These are phyloP conservation scores for Ethmia dodecea DNA, from an alignment of 2,888 invertebrate species.

Conservation along the genomic window DNA sequence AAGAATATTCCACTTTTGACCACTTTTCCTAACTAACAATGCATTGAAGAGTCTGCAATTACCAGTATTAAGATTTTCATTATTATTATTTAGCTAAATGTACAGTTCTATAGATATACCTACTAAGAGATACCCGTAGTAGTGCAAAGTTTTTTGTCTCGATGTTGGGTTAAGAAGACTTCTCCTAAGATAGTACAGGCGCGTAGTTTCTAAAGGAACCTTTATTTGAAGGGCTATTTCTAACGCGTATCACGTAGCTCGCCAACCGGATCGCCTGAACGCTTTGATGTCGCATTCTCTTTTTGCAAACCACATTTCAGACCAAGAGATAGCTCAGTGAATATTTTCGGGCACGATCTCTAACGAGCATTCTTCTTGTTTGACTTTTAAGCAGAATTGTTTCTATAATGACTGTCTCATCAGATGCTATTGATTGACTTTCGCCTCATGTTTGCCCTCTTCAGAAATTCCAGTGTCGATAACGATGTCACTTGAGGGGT, in stretches of 20 bases:
- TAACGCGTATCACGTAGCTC: constrained; percentile 66
- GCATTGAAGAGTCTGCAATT: too few relatives aligned
- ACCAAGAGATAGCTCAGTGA: constrained; percentile 42
- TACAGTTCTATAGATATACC: too few relatives aligned
- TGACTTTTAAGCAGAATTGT: constrained; percentile 26
- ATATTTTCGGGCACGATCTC: constrained; percentile 67
- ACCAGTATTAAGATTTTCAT: too few relatives aligned
- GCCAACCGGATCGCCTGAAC: constrained; percentile 55
- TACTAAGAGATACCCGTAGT: too few relatives aligned
- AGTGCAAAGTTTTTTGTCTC: too few relatives aligned
- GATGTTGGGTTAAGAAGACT: too few relatives aligned
- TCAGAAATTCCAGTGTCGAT: constrained; percentile 35
- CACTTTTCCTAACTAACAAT: too few relatives aligned
- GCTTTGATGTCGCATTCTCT: constrained; percentile 74
- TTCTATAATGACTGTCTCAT: constrained; percentile 1
- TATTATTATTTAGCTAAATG: too few relatives aligned
- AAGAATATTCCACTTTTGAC: too few relatives aligned
- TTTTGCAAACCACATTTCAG: constrained; percentile 72
- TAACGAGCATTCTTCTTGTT: constrained; percentile 40
- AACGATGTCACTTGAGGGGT: constrained; percentile 29
- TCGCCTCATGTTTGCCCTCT: constrained; percentile 23
- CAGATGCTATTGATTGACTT: constrained; percentile 1
- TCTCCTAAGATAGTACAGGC: too few relatives aligned
- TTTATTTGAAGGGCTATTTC: constrained; percentile 47
- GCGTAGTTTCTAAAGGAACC: too few relatives aligned